A percentile compares a stretch with the other conserved stretches of the same genome.
Evolutionary conservation across 2,113 vertebrate genomes (phyloP).

Genomic region (Callopanchax toddi): DNA sequence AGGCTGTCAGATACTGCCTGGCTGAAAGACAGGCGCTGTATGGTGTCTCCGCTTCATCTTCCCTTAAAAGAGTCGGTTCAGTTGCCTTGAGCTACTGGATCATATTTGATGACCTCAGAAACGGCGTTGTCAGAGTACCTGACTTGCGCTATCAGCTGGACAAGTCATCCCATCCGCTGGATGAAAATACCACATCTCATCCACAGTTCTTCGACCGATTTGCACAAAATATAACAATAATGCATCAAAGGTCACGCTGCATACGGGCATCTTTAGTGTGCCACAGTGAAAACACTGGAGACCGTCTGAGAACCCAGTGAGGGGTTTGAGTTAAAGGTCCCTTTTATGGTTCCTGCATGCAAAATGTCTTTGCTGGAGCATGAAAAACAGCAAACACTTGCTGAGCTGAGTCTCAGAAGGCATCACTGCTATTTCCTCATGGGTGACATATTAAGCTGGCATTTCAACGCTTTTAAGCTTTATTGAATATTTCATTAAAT

Average conservation of each 20-base stretch:
- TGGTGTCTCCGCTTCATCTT: slow-evolving; percentile 59
- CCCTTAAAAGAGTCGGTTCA: slow-evolving; percentile 53
- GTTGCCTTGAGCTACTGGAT: slow-evolving; percentile 59
- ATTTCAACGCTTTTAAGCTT: slow-evolving; percentile 59
- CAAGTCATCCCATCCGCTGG: slow-evolving; percentile 28
- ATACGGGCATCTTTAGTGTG: slow-evolving; percentile 40
- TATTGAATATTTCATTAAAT: slow-evolving; percentile 60
- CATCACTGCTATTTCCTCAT: slow-evolving; percentile 40
- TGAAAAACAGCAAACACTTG: slow-evolving; percentile 47
- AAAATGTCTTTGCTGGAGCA: slow-evolving; percentile 57
- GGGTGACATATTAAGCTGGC: slow-evolving; percentile 55
- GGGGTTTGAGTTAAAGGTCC: slow-evolving; percentile 48
- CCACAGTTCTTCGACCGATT: slow-evolving; percentile 5
- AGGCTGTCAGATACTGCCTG: slow-evolving; percentile 55
- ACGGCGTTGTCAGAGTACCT: slow-evolving; percentile 49
- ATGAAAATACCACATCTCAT: slow-evolving; percentile 37
- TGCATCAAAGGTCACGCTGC: slow-evolving; percentile 38
- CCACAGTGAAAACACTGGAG: slow-evolving; percentile 27
- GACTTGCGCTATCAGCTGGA: slow-evolving; percentile 39
- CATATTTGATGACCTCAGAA: slow-evolving; percentile 67
- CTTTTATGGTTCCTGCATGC: slow-evolving; percentile 36
- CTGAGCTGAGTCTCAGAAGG: slow-evolving; percentile 44
- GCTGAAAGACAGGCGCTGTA: slow-evolving; percentile 29
- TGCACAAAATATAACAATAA: slow-evolving; percentile 32
- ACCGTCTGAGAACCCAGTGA: slow-evolving; percentile 30